Percentiles rank a stretch among this genome's conserved stretches.
Conservation (phyloP, 1,140 invertebrate genomes). For the Arctopsyche grandis region DNA sequence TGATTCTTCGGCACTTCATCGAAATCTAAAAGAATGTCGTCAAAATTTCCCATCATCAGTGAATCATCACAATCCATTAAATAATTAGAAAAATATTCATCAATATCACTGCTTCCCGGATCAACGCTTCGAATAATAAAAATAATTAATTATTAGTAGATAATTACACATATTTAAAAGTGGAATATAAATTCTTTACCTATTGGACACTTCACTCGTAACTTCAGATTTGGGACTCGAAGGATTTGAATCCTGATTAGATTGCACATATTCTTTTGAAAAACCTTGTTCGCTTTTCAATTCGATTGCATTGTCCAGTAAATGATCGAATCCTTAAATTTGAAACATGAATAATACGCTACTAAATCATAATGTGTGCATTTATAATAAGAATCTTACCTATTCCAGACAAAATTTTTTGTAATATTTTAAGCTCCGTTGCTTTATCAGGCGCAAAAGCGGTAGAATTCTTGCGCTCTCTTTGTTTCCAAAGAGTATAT, state of each 20-base stretch:
- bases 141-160: background rate
- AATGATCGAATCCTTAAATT: constrained; percentile 21
- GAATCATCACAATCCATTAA: constrained; percentile 52
- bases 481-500: constrained; percentile 44
- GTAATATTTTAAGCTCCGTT: constrained; percentile 38
- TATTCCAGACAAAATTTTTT: constrained; percentile 40
- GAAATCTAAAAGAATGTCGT: constrained; percentile 50
- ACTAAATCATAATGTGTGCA: background rate
- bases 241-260: background rate
- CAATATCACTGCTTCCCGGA: constrained; percentile 5
- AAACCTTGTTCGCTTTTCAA: background rate
- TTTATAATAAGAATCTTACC: constrained; percentile 21
- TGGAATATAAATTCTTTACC: background rate
- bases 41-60: constrained; percentile 41
- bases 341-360: background rate
- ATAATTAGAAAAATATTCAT: constrained; percentile 51
- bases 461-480: constrained; percentile 9
- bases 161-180: constrained; percentile 15
- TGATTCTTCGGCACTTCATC: constrained; percentile 38
- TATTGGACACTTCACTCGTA: background rate
- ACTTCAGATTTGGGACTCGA: constrained; percentile 31
- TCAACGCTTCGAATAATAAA: constrained; percentile 4
- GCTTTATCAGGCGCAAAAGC: constrained; percentile 22
- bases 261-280: background rate
- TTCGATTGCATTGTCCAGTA: background rate